Conservation (phyloP, 1,140 invertebrate genomes). For the Rhopalosiphum maidis region DNA sequence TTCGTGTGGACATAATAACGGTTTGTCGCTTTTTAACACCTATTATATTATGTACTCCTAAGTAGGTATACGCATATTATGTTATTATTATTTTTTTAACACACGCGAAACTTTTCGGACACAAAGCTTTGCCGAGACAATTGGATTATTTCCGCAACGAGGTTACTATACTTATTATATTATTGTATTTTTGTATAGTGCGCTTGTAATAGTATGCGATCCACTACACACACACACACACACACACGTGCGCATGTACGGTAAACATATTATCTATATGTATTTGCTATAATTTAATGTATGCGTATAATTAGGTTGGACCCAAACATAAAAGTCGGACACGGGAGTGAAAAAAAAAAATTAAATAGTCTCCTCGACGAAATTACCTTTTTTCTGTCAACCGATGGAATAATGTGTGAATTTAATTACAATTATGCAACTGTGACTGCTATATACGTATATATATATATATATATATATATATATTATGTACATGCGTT, state of each 20-base stretch:
- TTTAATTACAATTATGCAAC: conserved; percentile 33
- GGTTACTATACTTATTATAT: neutral
- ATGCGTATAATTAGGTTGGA: neutral
- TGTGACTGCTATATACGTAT: neutral
- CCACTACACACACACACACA: neutral
- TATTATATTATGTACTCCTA: neutral
- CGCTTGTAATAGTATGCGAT: neutral
- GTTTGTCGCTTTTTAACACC: neutral
- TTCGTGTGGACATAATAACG: neutral
- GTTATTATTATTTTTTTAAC: neutral
- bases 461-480: no score
- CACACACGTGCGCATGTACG: neutral
- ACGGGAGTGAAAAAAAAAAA: neutral
- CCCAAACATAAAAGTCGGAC: conserved; percentile 13
- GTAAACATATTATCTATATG: neutral
- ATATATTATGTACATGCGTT: neutral
- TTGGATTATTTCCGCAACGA: neutral
- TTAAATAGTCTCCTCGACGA: neutral
- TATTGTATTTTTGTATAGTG: neutral
- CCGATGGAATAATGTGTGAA: neutral
- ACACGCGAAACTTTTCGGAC: neutral
- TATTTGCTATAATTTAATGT: neutral
- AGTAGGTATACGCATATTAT: no score
- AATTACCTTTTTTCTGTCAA: conserved; percentile 3
- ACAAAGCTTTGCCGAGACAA: neutral